Evolutionary conservation across 2,888 invertebrate species (phyloP).

Genomic region (Brassicogethes aeneus): DNA sequence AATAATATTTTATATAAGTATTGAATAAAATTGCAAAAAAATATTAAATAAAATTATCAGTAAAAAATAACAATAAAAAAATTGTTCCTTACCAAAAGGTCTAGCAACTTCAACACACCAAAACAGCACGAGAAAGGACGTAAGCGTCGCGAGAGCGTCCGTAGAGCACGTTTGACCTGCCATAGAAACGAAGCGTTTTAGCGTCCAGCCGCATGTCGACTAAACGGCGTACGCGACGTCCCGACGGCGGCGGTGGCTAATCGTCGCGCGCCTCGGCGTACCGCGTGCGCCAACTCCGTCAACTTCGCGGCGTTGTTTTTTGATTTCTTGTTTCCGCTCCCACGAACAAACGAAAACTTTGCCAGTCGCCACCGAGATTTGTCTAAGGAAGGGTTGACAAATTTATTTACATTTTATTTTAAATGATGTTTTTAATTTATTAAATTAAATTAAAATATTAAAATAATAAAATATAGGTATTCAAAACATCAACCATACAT

Average conservation of each 20-base stretch:
- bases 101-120: neutral
- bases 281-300: neutral
- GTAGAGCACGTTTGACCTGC: neutral
- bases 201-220: constrained; percentile 30
- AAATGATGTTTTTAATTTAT: no score
- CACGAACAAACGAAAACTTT: constrained; percentile 14
- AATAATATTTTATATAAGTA: no score
- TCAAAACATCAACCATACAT: no score
- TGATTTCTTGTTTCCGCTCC: constrained; percentile 19
- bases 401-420: no score
- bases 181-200: constrained; percentile 6
- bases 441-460: no score
- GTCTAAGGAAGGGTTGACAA: no score
- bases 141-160: neutral
- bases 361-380: no score
- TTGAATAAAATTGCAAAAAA: no score
- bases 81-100: neutral
- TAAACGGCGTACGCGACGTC: constrained; percentile 14
- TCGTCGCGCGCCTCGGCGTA: neutral
- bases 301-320: constrained; percentile 16
- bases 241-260: no score
- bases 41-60: no score
- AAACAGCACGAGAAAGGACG: neutral
- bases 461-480: no score
- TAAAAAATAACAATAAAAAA: no score